Conservation (phyloP, 53 echinoderm and acorn worm species). For the Arbacia lixula region DNA sequence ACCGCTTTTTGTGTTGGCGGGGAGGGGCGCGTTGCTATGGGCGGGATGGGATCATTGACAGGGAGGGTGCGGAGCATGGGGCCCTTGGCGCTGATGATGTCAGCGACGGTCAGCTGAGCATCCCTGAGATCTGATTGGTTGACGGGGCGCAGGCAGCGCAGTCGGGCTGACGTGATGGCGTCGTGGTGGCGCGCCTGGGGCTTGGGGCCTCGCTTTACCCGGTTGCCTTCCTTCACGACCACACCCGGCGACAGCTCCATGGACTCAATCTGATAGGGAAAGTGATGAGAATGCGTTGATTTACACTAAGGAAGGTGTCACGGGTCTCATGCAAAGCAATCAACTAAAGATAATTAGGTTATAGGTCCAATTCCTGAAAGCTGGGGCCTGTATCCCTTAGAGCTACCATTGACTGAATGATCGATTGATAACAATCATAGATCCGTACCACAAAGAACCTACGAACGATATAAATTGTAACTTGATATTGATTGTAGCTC, state of each 20-base stretch:
- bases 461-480: too few relatives aligned
- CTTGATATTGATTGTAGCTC: too few relatives aligned
- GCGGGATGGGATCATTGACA: conserved; percentile 86
- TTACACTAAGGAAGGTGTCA: too few relatives aligned
- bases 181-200: conserved; percentile 71
- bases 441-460: too few relatives aligned
- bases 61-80: conserved; percentile 79
- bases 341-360: too few relatives aligned
- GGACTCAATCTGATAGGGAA: conserved; percentile 76
- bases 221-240: conserved; percentile 89
- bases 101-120: conserved; percentile 68
- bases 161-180: conserved; percentile 87
- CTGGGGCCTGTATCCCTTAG: too few relatives aligned
- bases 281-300: not conserved
- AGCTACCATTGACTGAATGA: too few relatives aligned
- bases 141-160: conserved; percentile 78
- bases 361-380: too few relatives aligned
- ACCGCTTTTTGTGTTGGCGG: conserved; percentile 58
- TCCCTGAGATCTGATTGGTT: conserved; percentile 41
- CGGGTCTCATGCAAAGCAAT: too few relatives aligned
- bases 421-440: too few relatives aligned
- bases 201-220: conserved; percentile 88
- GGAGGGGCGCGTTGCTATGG: conserved; percentile 68
- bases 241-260: conserved; percentile 97
- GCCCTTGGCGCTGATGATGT: conserved; percentile 78